Percentiles rank a stretch among this genome's conserved stretches.
Evolutionary conservation across 1,140 invertebrate species (phyloP).

Genomic region (Meloidogyne floridensis): DNA sequence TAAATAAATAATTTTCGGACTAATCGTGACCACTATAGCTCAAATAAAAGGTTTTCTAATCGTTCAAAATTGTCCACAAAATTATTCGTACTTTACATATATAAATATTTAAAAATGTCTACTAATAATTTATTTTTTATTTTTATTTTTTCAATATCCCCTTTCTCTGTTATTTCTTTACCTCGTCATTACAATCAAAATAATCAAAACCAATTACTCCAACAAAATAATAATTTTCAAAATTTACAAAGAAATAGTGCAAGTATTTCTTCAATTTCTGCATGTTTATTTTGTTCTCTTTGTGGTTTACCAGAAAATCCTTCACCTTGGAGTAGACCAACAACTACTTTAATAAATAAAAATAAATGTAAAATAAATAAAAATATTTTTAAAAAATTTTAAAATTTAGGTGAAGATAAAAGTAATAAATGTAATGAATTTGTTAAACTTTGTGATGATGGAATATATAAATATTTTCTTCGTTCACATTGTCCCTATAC

Average conservation of each 20-base stretch:
- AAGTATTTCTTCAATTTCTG: not conserved
- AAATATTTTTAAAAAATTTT: not conserved
- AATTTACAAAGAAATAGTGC: not conserved
- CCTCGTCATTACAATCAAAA: not conserved
- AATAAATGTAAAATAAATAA: not conserved
- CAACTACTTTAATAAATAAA: not conserved
- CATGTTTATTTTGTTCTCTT: not conserved
- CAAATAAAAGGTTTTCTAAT: too few species aligned
- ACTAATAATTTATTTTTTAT: not conserved
- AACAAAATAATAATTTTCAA: slow-evolving; percentile 7
- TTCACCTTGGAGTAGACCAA: not conserved
- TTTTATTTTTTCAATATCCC: not conserved
- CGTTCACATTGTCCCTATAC: slow-evolving; percentile 5
- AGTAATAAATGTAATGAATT: not conserved
- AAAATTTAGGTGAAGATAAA: not conserved
- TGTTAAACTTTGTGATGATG: not conserved
- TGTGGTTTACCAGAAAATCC: not conserved
- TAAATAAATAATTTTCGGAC: not conserved
- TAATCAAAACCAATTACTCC: not conserved
- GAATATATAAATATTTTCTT: slow-evolving; percentile 2
- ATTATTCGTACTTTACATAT: too few species aligned
- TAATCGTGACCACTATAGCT: not conserved
- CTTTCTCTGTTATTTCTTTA: not conserved
- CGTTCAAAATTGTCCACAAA: not conserved
- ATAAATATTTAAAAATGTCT: not conserved